A percentile compares a stretch with the other conserved stretches of the same genome.
phyloP scores from a whole-genome alignment of 2,888 invertebrate genomes.

The Tachina lurida region DNA sequence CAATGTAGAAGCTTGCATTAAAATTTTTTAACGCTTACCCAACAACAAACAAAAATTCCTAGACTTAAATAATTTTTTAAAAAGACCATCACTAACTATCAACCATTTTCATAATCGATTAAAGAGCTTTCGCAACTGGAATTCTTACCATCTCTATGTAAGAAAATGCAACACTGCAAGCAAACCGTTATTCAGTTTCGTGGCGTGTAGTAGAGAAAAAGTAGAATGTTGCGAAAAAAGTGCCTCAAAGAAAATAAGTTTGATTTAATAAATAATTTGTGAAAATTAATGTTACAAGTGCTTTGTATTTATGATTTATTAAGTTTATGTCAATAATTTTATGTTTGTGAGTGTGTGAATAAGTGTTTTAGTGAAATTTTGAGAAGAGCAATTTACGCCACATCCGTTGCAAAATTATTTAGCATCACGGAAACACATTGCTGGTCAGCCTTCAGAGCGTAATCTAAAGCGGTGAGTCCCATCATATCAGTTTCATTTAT shows the following conservation, averaged over 20 bases:
- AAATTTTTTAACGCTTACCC: too few relatives aligned
- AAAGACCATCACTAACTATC: background rate
- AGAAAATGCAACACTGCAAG: slow-evolving; percentile 8
- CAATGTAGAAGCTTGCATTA: too few relatives aligned
- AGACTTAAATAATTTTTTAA: background rate
- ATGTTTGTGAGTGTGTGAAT: background rate
- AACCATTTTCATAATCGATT: background rate
- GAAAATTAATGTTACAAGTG: slow-evolving; percentile 1
- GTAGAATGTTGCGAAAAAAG: background rate
- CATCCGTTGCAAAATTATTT: slow-evolving; percentile 29
- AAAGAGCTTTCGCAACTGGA: background rate
- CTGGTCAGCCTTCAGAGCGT: slow-evolving; percentile 81
- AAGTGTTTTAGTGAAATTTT: slow-evolving; percentile 4
- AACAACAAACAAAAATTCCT: too few relatives aligned
- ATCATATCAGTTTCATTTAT: slow-evolving; percentile 83
- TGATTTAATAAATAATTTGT: slow-evolving; percentile 22
- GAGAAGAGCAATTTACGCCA: background rate
- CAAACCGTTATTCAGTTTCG: slow-evolving; percentile 22
- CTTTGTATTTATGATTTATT: background rate
- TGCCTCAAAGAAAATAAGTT: background rate
- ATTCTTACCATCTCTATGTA: background rate
- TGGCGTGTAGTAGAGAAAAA: background rate
- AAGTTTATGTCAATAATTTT: background rate
- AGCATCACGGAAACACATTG: slow-evolving; percentile 73
- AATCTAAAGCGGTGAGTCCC: slow-evolving; percentile 85